Base-by-base conservation (phyloP, 2,797 vertebrate genomes). In the Zenarchopterus dispar region DNA sequence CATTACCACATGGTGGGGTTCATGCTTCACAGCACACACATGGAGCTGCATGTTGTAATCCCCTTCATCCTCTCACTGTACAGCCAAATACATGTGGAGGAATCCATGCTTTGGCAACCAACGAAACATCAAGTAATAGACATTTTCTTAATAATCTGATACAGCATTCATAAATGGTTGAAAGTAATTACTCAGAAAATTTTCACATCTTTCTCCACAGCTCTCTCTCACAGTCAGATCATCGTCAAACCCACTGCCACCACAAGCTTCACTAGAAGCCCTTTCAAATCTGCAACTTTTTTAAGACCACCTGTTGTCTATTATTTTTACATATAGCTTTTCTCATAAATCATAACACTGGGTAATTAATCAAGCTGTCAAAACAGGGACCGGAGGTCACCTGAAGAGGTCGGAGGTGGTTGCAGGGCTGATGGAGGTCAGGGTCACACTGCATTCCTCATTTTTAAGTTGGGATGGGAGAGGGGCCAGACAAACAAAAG, bases 291-390 rank as follows among this genome's bases (percentile, higher is more conserved):
- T 55, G 79, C 69, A 22, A 81, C 76, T 84, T 80, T 84, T 85
- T 93, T 87, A 95, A 94, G 95, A 95, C 96, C 96, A 98, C 97
- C 97, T 99, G 97, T 98, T 98, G 96, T 96, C 95, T 96, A 97
- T 98, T 98, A 98, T 97, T 98, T 98, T 98, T 97, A 97, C 95
- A 96, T 97, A 94, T 94, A 94, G 95, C 95, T 97, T 96, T 91
- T 96, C 96, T 96, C 97, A 99, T 99, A 99, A 99, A 99, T 99
- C 97, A 99, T 99, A 99, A 99, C 95, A 96, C 94, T 95, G 90
- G 94, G 96, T 97, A 98, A 98, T 99, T 99, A 99, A 99, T 99
- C 97, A 99, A 98, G 94, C 96, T 98, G 97, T 98, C 97, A 98
- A 96, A 98, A 96, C 94, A 91, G 93, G 93, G 96, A 95, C 94